Base-by-base conservation (phyloP, 2,113 vertebrate genomes). In the Trochalopteron elliotii region DNA sequence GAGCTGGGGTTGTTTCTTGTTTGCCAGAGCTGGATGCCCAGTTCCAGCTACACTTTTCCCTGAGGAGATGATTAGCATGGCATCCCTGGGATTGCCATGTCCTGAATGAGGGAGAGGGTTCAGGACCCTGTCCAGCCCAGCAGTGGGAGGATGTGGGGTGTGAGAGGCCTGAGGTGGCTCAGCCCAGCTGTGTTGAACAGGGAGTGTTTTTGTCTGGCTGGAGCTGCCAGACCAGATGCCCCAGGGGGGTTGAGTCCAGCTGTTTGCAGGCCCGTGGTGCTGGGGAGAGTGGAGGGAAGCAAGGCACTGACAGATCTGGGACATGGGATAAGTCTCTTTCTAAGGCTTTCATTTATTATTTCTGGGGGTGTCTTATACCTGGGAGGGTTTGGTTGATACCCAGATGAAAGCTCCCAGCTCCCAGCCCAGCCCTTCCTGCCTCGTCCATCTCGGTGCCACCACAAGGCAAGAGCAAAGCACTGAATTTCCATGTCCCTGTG, bases 191-290 rank as follows among this genome's bases (percentile, higher is more conserved):
- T 31, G 31, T 10, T 16, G n/a, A 23, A 12, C 80, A 78, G 70
- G 42, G 40, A 50, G 40, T 5, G 50, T 15, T 47, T 40, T 37
- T 15, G 15, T 52, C 45, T 8, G 4, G 9, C 78, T 28, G 8
- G n/a, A 56, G 47, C n/a, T 6, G 19, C 52, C 0, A 0, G n/a
- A 42, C 24, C 31, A 5, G 35, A 4, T 28, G 27, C 20, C 52
- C 11, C 13, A 1, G 60, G 1, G 10, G 19, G 2, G 30, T 30
- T 15, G 70, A 30, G 60, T 53, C 52, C 70, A 17, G n/a, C 75
- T 69, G 7, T 72, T 33, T 44, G 47, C 40, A 24, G 1, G 12
- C 31, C 65, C 2, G 0, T 24, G 8, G 47, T 61, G 56, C 56
- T 60, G 37, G 37, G 60, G 35, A 72, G 45, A 55, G 10, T 30